A percentile compares a stretch with the other conserved stretches of the same genome.
phyloP scores from a whole-genome alignment of 2,797 vertebrate genomes.

The Acanthurus tractus region DNA sequence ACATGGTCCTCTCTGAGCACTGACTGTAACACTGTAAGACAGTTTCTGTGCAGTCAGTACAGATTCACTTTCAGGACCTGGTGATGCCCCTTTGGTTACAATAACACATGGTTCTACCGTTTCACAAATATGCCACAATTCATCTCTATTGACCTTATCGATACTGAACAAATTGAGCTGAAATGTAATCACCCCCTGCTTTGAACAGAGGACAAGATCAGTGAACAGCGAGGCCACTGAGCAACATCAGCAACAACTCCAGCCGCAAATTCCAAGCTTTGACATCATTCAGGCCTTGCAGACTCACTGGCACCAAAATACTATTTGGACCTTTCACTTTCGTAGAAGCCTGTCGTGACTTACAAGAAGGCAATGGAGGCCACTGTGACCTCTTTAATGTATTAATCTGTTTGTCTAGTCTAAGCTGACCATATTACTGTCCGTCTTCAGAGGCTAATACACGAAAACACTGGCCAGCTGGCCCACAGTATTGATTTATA shows the following conservation, averaged over 20 bases:
- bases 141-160: constrained; percentile 70
- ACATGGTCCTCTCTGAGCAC: constrained; percentile 11
- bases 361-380: constrained; percentile 77
- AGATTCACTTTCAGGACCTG: constrained; percentile 47
- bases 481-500: constrained; percentile 83
- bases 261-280: constrained; percentile 64
- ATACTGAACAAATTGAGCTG: constrained; percentile 67
- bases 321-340: constrained; percentile 72
- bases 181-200: constrained; percentile 70
- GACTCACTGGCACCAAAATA: constrained; percentile 79
- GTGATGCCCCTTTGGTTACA: constrained; percentile 34
- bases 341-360: constrained; percentile 75
- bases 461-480: constrained; percentile 85
- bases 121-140: constrained; percentile 61
- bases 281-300: constrained; percentile 71
- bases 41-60: constrained; percentile 34
- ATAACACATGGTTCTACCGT: constrained; percentile 37
- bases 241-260: constrained; percentile 60
- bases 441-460: constrained; percentile 79
- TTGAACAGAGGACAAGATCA: constrained; percentile 58
- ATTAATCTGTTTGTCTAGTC: constrained; percentile 84
- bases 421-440: constrained; percentile 84
- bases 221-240: constrained; percentile 48
- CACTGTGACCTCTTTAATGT: constrained; percentile 79
- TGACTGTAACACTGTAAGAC: constrained; percentile 35